A percentile compares a stretch with the other conserved stretches of the same genome.
phyloP scores from a whole-genome alignment of 1,140 invertebrate species.

The Bombus consobrinus region DNA sequence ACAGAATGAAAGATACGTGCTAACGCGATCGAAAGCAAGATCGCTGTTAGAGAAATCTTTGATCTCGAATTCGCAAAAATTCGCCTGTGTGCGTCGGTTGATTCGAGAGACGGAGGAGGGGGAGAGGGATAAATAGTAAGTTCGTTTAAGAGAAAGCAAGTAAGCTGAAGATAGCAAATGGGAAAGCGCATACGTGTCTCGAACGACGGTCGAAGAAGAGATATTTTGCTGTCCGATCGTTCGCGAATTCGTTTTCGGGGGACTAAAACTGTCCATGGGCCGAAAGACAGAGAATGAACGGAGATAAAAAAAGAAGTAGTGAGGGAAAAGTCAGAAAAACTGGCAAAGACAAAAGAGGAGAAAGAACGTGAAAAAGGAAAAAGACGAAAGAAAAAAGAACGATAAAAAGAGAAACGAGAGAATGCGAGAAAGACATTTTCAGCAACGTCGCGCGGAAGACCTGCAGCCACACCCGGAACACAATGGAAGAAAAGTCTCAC shows the following conservation, averaged over 20 bases:
- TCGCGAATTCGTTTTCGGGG: constrained; percentile 39
- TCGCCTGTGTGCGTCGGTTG: neutral
- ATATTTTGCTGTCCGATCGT: constrained; percentile 18
- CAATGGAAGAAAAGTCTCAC: constrained; percentile 77
- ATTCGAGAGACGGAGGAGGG: neutral
- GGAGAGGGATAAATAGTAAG: neutral
- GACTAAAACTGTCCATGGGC: constrained; percentile 43
- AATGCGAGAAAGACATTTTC: constrained; percentile 77
- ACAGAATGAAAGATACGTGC: no score
- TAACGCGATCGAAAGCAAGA: no score
- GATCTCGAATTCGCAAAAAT: neutral
- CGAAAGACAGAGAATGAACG: constrained; percentile 23
- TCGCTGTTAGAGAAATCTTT: neutral
- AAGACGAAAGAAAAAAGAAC: constrained; percentile 9
- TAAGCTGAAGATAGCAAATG: constrained; percentile 8
- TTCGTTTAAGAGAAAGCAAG: constrained; percentile 13
- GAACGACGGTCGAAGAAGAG: constrained; percentile 26
- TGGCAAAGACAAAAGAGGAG: neutral
- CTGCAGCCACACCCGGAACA: constrained; percentile 75
- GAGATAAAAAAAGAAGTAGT: neutral
- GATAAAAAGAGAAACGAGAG: constrained; percentile 53
- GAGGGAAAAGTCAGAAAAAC: constrained; percentile 4
- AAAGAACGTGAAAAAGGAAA: neutral
- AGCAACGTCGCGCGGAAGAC: constrained; percentile 78
- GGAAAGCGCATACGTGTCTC: constrained; percentile 22